Conservation (phyloP, 2,888 invertebrate genomes). For the Embidobia sp. region DNA sequence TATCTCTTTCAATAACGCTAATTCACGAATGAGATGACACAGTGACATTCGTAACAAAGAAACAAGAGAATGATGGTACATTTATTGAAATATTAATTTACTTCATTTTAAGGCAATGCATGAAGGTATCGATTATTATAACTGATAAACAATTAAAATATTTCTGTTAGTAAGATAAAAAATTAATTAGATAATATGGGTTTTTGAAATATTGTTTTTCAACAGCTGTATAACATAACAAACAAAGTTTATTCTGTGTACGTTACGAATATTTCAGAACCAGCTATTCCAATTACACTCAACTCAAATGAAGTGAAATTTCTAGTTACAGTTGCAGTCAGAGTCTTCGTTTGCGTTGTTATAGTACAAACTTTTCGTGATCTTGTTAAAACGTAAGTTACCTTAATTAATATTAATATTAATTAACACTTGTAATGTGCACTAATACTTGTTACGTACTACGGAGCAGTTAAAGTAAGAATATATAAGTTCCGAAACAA, state of each 20-base stretch:
- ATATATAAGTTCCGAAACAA: no score
- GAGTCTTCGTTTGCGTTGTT: constrained; percentile 20
- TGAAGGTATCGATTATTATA: constrained; percentile 1
- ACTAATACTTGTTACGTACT: no score
- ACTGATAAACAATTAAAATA: constrained; percentile 1
- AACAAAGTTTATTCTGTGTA: constrained; percentile 2
- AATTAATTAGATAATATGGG: background rate
- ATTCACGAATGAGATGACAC: no score
- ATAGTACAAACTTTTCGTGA: constrained; percentile 13
- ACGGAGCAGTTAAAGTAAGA: no score
- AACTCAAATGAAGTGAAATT: constrained; percentile 9
- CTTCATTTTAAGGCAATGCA: no score
- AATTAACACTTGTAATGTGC: no score
- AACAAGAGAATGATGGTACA: no score
- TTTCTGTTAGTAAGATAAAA: background rate
- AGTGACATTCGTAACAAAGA: no score
- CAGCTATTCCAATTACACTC: constrained; percentile 6
- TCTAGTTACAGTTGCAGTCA: constrained; percentile 3
- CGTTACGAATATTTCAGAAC: background rate
- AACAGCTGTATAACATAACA: background rate
- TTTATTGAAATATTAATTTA: no score
- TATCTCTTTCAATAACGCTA: background rate
- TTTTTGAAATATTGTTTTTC: background rate
- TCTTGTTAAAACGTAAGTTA: no score
- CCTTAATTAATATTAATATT: no score